These are phyloP conservation scores for Itoplectis maculator DNA, from an alignment of 2,888 invertebrate species.

Conservation along the genomic window DNA sequence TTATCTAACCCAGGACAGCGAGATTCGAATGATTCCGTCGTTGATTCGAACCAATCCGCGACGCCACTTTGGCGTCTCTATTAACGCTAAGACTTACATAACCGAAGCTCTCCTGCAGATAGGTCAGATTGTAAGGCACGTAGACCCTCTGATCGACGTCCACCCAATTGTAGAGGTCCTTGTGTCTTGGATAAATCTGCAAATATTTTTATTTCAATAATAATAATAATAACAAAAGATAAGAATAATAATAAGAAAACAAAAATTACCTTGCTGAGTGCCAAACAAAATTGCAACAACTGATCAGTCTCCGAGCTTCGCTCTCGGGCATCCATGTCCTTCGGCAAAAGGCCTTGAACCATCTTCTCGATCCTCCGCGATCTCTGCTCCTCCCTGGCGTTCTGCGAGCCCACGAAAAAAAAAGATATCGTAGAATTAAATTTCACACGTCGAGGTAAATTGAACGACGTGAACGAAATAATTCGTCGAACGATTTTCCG, in stretches of 20 bases:
- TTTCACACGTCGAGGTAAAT: neutral
- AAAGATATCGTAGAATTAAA: neutral
- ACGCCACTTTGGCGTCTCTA: slow-evolving; percentile 8
- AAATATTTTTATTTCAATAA: slow-evolving; percentile 25
- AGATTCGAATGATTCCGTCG: slow-evolving; percentile 66
- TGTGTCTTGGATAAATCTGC: slow-evolving; percentile 84
- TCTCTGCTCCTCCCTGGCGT: slow-evolving; percentile 81
- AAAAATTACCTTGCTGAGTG: slow-evolving; percentile 82
- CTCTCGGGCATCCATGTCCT: slow-evolving; percentile 81
- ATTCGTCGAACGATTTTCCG: slow-evolving; percentile 36
- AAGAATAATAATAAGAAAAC: neutral
- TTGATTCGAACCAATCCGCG: slow-evolving; percentile 28
- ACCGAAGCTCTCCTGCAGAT: slow-evolving; percentile 84
- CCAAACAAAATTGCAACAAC: slow-evolving; percentile 83
- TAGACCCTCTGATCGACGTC: slow-evolving; percentile 83
- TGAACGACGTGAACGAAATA: neutral
- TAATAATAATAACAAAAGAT: neutral
- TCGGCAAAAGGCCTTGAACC: slow-evolving; percentile 82
- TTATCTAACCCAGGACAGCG: slow-evolving; percentile 79
- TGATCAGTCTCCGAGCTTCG: slow-evolving; percentile 83
- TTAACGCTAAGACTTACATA: slow-evolving; percentile 82
- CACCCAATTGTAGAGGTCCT: slow-evolving; percentile 83
- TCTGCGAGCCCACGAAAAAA: slow-evolving; percentile 75
- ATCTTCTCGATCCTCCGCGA: slow-evolving; percentile 82
- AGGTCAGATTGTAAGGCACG: slow-evolving; percentile 83